Base-by-base conservation (phyloP, 2,888 invertebrate species). In the Siphlonurus alternatus region DNA sequence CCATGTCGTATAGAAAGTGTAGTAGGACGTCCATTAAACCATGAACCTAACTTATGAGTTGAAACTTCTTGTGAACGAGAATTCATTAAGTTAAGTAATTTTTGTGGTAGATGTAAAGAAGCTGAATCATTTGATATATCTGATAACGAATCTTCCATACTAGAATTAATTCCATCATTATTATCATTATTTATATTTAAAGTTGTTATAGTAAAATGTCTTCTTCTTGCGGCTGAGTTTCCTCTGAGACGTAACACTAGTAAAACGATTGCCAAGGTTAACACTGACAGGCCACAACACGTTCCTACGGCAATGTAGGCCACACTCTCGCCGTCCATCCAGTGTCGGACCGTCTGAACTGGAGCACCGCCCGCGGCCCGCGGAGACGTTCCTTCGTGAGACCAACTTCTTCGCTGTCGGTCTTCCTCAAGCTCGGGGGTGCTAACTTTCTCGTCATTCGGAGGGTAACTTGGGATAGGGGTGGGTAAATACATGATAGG, bases 11-110 rank as follows among this genome's bases (percentile, higher is more conserved):
- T 38, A n/a, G 25, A 25, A 18, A 61, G 61, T 3, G 60, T 23
- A n/a, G 61, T 61, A 10, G 25, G 61, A 24, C 61, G 61, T 5
- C 61, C 61, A 25, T 24, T 61, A n/a, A 61, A 61, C 61, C 61
- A 61, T 18, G 61, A 61, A 25, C 61, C 61, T 22, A 61, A 61
- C 18, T 61, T 61, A n/a, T 61, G 61, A 18, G 61, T 61, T 3
- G 61, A 61, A 2, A 24, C 61, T 18, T 25, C 38, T 61, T 61
- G 61, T 10, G 61, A 61, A 20, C 24, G 25, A 25, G 23, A 23
- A 38, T 61, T 61, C 61, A 61, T 61, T 3, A 61, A 24, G 25
- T 61, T 61, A 2, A 61, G 19, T 23, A 61, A 38, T 25, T 38
- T 24, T 2, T 61, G 61, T 10, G 61, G 61, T 18, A 61, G 61